Conservation (phyloP, 1,140 invertebrate genomes). For the Solenopsis invicta region DNA sequence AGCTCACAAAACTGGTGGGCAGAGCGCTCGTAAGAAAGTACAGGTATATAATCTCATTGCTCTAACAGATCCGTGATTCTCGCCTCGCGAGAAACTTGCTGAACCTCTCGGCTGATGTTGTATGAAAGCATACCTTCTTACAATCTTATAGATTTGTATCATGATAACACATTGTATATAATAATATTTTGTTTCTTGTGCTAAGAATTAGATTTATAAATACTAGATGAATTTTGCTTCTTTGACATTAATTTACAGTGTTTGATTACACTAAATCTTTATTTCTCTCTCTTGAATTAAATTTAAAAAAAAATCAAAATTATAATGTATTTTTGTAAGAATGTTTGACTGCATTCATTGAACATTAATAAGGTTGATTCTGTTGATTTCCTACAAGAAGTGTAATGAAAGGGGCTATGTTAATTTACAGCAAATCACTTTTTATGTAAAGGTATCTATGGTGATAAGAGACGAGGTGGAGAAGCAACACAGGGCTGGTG, state of each 20-base stretch:
- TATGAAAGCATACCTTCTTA: neutral
- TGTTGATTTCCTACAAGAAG: neutral
- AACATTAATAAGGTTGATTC: neutral
- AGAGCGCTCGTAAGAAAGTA: conserved; percentile 90
- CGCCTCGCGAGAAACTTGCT: neutral
- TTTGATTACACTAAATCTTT: neutral
- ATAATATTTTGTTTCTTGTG: conserved; percentile 9
- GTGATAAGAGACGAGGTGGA: conserved; percentile 99
- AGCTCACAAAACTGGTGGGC: conserved; percentile 86
- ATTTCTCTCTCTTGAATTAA: neutral
- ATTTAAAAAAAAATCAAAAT: neutral
- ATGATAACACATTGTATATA: neutral
- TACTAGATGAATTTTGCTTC: neutral
- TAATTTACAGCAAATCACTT: neutral
- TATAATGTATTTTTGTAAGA: neutral
- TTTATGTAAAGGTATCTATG: conserved; percentile 95
- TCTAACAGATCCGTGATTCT: too few species aligned
- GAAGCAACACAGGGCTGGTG: conserved; percentile 96
- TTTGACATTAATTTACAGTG: neutral
- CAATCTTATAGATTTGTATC: neutral
- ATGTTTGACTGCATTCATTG: neutral
- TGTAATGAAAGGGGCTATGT: neutral
- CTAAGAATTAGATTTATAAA: neutral
- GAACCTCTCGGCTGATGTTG: too few species aligned
- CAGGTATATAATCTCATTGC: conserved; percentile 87